Evolutionary conservation across 2,113 vertebrate genomes (phyloP), one percentile per base, ranked within the genome.

Genomic region (Gila orcuttii): DNA sequence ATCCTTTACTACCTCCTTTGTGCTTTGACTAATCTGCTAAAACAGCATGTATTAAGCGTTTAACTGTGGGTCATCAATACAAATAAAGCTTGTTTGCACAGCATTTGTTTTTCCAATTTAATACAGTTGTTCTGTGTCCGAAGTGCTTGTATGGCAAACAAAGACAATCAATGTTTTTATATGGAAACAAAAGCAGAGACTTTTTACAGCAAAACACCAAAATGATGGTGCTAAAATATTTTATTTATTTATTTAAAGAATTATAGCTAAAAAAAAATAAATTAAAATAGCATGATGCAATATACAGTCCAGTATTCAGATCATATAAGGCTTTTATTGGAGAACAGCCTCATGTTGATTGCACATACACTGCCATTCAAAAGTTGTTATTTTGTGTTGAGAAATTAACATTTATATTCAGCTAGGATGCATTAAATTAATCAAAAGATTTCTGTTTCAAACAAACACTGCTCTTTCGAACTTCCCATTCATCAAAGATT

Each of bases 61-160:
- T 84, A 86, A 79, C 76, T 77, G 13, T 80, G 33, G 64, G n/a
- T 75, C 36, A 57, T 13, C 28, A 45, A 47, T 13, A 59, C 57
- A 10, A 85, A 88, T 88, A 81, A 86, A 86, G 82, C n/a, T 60
- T 79, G 59, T 64, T 52, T 82, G 82, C 82, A 77, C 50, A 82
- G 75, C 59, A 84, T 50, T n/a, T 28, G 64, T 64, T 28, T 64
- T 28, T 28, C 60, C 55, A 57, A 59, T 59, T 57, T 59, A 12
- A 3, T 39, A 21, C 33, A 23, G 33, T 71, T 39, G 21, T 71
- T 4, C 64, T 39, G 33, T 15, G 2, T 39, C 36, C 1, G 3
- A 71, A 39, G 33, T 39, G 33, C 33, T 36, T 68, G 1, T 68
- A 68, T 68, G 66, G 31, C 66, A 69, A 17, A 21, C 17, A 21